These are phyloP conservation scores for Brienomyrus longianalis DNA, from an alignment of 2,113 vertebrate species.

Conservation along the genomic window DNA sequence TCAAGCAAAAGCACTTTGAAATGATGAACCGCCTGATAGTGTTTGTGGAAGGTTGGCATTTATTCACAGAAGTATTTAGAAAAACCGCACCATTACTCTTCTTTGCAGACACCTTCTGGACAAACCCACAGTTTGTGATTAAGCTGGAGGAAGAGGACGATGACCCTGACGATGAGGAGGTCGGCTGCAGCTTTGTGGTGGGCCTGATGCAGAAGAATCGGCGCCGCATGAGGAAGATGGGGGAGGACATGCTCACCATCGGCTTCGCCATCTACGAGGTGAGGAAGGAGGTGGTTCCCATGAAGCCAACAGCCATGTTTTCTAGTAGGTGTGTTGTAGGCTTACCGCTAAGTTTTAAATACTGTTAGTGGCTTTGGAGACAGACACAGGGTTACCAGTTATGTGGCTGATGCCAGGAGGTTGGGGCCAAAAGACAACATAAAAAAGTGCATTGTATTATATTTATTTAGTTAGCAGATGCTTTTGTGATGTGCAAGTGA, in stretches of 20 bases:
- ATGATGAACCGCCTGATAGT: neutral
- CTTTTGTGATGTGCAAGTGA: neutral
- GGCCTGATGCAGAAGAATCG: constrained; percentile 2
- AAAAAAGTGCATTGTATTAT: neutral
- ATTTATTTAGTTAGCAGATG: neutral
- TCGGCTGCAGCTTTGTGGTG: neutral
- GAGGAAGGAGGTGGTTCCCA: neutral
- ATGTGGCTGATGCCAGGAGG: neutral
- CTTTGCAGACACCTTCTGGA: constrained; percentile 2
- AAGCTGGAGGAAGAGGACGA: neutral
- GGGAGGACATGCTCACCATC: neutral
- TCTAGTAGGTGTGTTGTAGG: neutral
- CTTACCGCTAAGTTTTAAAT: neutral
- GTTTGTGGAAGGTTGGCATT: neutral
- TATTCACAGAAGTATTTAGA: neutral
- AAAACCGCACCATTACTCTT: neutral
- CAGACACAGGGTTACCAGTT: neutral
- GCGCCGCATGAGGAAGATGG: neutral
- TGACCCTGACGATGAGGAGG: neutral
- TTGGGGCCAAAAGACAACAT: neutral
- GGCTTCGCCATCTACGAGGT: neutral
- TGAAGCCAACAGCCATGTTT: neutral
- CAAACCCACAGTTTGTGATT: neutral
- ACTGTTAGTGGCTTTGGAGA: neutral
- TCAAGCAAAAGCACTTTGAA: neutral